Base-by-base conservation (phyloP, 2,113 vertebrate genomes). In the Alligator sinensis region DNA sequence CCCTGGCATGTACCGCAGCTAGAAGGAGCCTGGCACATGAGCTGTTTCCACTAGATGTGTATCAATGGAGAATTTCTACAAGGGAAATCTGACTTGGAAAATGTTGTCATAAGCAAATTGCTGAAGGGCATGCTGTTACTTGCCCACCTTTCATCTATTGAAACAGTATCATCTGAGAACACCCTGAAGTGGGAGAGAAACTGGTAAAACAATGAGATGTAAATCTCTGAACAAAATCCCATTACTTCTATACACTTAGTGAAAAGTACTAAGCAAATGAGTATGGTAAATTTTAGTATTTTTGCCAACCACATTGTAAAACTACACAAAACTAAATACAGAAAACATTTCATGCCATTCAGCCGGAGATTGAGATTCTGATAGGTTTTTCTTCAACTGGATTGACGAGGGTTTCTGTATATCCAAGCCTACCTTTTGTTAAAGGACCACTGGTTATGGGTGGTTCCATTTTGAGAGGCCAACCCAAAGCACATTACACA, bases 1-100 rank as follows among this genome's bases (percentile, higher is more conserved):
- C 1, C 0, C 60, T 83, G 60, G 63, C 2, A 1, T 1, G 4
- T 10, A 58, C 47, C 78, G 47, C 4, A 30, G 62, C 14, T 77
- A 9, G 57, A 2, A 0, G 0, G 38, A 70, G 30, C 24, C 17
- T 9, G 72, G 64, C 60, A 22, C 9, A 1, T 61, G 1, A 3
- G 3, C 16, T 0, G 0, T 11, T 19, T 72, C 0, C 8, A 60
- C 11, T 4, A 4, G 0, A 0, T n/a, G 59, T 2, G 1, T 38
- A 21, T 19, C 68, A 38, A 4, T 38, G 30, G 22, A 72, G 68
- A 38, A 72, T 72, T 72, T 38, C 30, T 72, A 12, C 30, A 72
- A 72, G 68, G n/a, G n/a, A 19, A 72, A 38, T 38, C 30, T 3
- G n/a, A 34, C 30, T 72, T 34, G 22, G 9, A 18, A 9, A 34